These are phyloP conservation scores for Drosophila lutescens DNA, from an alignment of 2,888 invertebrate genomes.

Conservation along the genomic window DNA sequence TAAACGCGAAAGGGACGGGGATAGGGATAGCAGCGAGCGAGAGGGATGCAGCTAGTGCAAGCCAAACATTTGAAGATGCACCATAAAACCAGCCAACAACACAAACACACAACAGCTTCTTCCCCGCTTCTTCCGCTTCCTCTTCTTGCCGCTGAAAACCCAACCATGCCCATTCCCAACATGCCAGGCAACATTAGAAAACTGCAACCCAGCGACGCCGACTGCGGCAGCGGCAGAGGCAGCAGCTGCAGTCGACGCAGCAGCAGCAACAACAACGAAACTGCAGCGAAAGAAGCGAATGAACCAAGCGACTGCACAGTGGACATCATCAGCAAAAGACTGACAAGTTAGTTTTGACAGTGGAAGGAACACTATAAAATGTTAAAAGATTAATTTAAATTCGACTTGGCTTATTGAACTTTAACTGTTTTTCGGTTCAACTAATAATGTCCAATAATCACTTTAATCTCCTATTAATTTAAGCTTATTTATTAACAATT, in stretches of 20 bases:
- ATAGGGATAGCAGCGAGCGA: slow-evolving; percentile 1
- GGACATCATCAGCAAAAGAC: background rate
- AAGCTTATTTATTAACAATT: no score
- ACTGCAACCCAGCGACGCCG: slow-evolving; percentile 61
- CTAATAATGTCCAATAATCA: no score
- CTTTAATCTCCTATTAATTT: no score
- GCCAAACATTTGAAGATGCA: slow-evolving; percentile 75
- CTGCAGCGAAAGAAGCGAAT: slow-evolving; percentile 64
- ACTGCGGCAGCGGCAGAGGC: slow-evolving; percentile 25
- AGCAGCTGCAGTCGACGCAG: slow-evolving; percentile 26
- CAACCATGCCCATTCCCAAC: slow-evolving; percentile 75
- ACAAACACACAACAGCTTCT: slow-evolving; percentile 28
- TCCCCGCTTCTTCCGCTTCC: slow-evolving; percentile 22
- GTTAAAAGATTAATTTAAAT: no score
- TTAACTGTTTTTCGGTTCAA: no score
- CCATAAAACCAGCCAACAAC: slow-evolving; percentile 69
- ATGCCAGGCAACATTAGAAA: slow-evolving; percentile 76
- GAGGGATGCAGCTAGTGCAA: slow-evolving; percentile 37
- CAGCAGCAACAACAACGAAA: slow-evolving; percentile 31
- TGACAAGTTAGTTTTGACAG: background rate
- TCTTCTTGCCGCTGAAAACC: slow-evolving; percentile 18
- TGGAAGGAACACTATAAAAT: background rate
- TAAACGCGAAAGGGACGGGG: slow-evolving; percentile 43
- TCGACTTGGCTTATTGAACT: no score
- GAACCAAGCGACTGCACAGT: slow-evolving; percentile 53